A percentile compares a stretch with the other conserved stretches of the same genome.
phyloP scores from a whole-genome alignment of 2,888 invertebrate species.

The Polyommatus icarus region DNA sequence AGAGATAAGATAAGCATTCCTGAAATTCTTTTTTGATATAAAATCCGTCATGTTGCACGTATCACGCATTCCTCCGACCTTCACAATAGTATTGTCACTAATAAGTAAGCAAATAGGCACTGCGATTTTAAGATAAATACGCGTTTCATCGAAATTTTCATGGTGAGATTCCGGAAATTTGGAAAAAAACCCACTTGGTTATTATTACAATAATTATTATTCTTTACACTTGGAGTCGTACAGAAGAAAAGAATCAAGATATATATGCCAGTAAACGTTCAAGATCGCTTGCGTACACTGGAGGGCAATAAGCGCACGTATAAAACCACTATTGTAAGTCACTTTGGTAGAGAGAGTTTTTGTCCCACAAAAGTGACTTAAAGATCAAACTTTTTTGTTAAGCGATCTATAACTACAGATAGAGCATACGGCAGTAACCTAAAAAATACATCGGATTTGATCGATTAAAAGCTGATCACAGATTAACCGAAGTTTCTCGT shows the following conservation, averaged over 20 bases:
- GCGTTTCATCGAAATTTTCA: background rate
- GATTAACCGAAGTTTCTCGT: slow-evolving; percentile 58
- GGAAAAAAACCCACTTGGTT: background rate
- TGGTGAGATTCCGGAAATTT: background rate
- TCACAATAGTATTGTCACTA: slow-evolving; percentile 10
- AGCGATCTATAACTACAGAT: background rate
- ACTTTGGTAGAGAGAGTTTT: background rate
- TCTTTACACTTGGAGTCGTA: background rate
- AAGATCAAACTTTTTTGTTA: background rate
- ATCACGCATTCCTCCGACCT: slow-evolving; percentile 16
- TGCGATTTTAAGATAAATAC: background rate
- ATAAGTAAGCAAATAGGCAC: slow-evolving; percentile 23
- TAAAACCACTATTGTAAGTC: too few relatives aligned
- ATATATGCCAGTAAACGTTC: too few relatives aligned
- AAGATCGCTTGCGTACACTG: background rate
- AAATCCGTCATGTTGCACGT: slow-evolving; percentile 9
- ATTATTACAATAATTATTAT: background rate
- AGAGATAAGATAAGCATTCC: slow-evolving; percentile 27
- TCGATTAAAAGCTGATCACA: slow-evolving; percentile 4
- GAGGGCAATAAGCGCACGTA: background rate
- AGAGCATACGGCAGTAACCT: background rate
- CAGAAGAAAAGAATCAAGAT: too few relatives aligned
- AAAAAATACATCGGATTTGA: background rate
- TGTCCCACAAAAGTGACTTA: too few relatives aligned
- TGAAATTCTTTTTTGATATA: slow-evolving; percentile 23